Conservation (phyloP, 2,113 vertebrate genomes). For the Archilochus colubris region DNA sequence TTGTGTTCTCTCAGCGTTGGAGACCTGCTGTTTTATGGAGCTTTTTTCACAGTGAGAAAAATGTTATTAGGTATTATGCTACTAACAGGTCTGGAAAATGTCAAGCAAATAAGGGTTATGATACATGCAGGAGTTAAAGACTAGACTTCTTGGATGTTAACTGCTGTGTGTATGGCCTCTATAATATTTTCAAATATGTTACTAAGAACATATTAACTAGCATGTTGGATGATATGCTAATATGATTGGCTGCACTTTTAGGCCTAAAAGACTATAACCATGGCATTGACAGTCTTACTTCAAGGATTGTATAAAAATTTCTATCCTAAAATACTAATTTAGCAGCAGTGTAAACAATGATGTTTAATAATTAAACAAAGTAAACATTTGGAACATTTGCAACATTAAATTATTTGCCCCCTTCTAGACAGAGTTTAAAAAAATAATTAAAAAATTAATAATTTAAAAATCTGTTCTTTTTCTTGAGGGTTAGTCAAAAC, state of each 20-base stretch:
- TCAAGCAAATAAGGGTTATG: background rate
- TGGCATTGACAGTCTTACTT: background rate
- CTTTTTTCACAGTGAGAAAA: background rate
- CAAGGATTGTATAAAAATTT: background rate
- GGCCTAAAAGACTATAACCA: background rate
- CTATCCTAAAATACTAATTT: background rate
- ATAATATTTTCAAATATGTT: background rate
- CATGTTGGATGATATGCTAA: background rate
- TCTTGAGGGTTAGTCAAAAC: background rate
- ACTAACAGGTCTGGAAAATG: background rate
- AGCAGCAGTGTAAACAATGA: background rate
- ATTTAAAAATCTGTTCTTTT: no score
- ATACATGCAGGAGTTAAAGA: background rate
- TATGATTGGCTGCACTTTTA: background rate
- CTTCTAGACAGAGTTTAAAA: background rate
- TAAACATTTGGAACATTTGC: background rate
- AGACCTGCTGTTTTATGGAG: background rate
- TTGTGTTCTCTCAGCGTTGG: background rate
- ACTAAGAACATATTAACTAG: background rate
- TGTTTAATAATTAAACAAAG: background rate
- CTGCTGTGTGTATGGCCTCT: background rate
- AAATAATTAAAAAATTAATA: no score
- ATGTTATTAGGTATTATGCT: background rate
- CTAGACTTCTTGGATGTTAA: background rate
- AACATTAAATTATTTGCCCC: background rate